Conservation (phyloP, 2,113 vertebrate species). For the Urocolius indicus region DNA sequence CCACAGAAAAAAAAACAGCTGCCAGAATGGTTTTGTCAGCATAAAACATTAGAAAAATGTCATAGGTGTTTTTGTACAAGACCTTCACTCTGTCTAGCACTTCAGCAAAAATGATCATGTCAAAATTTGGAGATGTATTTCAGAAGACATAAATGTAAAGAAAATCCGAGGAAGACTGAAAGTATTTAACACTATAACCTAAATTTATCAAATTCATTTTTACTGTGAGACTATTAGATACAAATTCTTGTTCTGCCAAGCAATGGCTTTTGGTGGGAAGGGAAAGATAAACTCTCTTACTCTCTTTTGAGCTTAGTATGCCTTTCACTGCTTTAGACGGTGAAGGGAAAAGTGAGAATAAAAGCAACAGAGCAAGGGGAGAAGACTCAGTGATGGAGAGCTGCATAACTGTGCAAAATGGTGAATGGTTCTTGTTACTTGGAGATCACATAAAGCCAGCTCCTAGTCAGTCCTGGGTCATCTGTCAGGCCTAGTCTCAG, state of each 20-base stretch:
- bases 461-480: background rate
- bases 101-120: background rate
- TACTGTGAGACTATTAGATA: background rate
- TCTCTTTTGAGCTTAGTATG: background rate
- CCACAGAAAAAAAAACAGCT: background rate
- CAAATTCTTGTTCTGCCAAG: background rate
- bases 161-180: background rate
- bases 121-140: background rate
- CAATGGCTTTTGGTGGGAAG: background rate
- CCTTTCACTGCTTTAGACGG: background rate
- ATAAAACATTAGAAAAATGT: slow-evolving; percentile 1
- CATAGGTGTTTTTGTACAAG: background rate
- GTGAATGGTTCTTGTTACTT: background rate
- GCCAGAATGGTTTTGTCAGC: background rate
- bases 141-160: background rate
- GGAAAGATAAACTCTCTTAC: background rate
- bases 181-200: background rate
- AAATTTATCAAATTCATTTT: background rate
- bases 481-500: background rate
- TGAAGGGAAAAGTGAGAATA: background rate
- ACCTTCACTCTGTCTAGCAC: background rate
- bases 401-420: background rate
- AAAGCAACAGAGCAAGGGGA: background rate
- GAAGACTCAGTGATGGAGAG: background rate
- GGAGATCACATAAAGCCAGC: background rate